Percentiles rank a stretch among this genome's conserved stretches.
phyloP scores from a whole-genome alignment of 2,888 invertebrate species.

The Papilio gigon region DNA sequence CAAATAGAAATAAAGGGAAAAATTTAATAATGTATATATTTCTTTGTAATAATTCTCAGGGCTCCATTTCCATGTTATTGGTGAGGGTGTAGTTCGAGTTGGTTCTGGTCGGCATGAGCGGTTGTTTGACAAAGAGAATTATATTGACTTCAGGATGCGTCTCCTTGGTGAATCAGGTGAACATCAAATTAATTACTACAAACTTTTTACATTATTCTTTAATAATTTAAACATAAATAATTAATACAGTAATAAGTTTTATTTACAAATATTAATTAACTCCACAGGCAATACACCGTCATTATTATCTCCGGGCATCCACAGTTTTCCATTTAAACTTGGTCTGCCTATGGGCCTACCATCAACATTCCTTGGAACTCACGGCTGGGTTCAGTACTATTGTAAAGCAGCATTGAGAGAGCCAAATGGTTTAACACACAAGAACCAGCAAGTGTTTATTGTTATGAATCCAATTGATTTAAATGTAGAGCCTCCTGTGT shows the following conservation, averaged over 20 bases:
- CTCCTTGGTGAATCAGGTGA: conserved; percentile 92
- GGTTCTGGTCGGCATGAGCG: conserved; percentile 91
- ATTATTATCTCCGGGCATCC: conserved; percentile 94
- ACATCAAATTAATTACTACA: neutral
- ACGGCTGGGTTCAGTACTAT: conserved; percentile 97
- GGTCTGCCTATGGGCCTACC: conserved; percentile 94
- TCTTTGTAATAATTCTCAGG: conserved; percentile 75
- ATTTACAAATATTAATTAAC: conserved; percentile 2
- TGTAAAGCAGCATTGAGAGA: conserved; percentile 95
- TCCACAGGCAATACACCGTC: conserved; percentile 89
- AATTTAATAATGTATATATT: neutral
- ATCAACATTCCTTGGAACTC: conserved; percentile 95
- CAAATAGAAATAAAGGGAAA: neutral
- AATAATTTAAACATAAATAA: too few species aligned
- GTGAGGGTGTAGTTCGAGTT: conserved; percentile 95
- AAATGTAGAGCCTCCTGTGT: conserved; percentile 93
- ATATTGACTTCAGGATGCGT: conserved; percentile 97
- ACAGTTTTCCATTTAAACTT: conserved; percentile 96
- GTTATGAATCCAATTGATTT: conserved; percentile 98
- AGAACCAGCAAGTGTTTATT: conserved; percentile 98
- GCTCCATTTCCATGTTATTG: conserved; percentile 95
- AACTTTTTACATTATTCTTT: neutral
- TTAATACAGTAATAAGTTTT: too few species aligned
- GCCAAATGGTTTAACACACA: conserved; percentile 94
- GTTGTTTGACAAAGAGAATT: conserved; percentile 95